These are phyloP conservation scores for Hydrozoanthus gracilis DNA, from an alignment of 92 coral and sea anemone genomes.

Conservation along the genomic window DNA sequence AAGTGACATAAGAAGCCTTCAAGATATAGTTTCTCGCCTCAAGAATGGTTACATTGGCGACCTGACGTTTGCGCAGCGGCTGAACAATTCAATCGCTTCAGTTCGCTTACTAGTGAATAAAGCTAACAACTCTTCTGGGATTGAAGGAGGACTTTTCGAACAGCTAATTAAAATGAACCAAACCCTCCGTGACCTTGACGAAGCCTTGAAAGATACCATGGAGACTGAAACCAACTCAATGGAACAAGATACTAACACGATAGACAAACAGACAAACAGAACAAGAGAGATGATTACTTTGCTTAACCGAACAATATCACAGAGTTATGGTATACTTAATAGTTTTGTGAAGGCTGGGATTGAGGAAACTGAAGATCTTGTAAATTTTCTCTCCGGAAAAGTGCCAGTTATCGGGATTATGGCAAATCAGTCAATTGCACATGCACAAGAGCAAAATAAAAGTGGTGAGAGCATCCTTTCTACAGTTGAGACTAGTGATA, in stretches of 20 bases:
- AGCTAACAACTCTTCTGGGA: constrained; percentile 73
- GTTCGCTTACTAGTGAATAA: constrained; percentile 59
- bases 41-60: constrained; percentile 79
- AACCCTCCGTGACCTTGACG: constrained; percentile 68
- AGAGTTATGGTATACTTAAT: constrained; percentile 58
- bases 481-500: constrained; percentile 47
- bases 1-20: constrained; percentile 50
- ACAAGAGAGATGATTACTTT: constrained; percentile 57
- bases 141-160: constrained; percentile 62
- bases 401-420: constrained; percentile 60
- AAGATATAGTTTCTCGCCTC: constrained; percentile 57
- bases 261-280: constrained; percentile 43
- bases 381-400: constrained; percentile 40
- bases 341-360: constrained; percentile 56
- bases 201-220: constrained; percentile 56
- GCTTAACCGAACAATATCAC: constrained; percentile 50
- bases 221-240: constrained; percentile 59
- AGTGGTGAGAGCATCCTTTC: constrained; percentile 61
- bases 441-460: constrained; percentile 60
- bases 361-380: constrained; percentile 50
- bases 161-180: constrained; percentile 68
- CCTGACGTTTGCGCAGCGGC: constrained; percentile 72
- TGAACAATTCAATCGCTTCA: constrained; percentile 39
- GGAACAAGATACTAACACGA: constrained; percentile 43
- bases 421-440: constrained; percentile 53